Base-by-base conservation (phyloP, 2,797 vertebrate genomes). In the Heteromormyrus szaboi region DNA sequence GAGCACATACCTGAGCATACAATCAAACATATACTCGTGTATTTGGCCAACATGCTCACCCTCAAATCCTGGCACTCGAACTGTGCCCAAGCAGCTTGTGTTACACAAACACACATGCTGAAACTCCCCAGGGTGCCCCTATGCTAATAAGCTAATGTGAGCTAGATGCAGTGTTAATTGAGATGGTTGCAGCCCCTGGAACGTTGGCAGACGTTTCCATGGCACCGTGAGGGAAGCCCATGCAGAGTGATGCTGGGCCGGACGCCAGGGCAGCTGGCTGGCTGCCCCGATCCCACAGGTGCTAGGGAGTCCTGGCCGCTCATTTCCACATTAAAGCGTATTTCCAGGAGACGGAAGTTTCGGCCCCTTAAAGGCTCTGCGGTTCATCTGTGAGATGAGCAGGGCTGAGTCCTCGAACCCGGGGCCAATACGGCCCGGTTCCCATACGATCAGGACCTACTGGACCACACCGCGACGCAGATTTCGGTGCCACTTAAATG, bases 111-210 rank as follows among this genome's bases (percentile, higher is more conserved):
- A 29, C 46, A 54, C 12, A 51, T 54, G 84, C 46, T 17, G n/a
- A 17, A 51, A 54, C 8, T 86, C 85, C 54, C 53, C 85, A 19
- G 85, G 85, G 51, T 86, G 17, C 25, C 56, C 5, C n/a, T 68
- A 62, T 17, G 33, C 86, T 62, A 41, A 62, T 44, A 65, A 17
- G 37, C 56, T 59, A 25, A 68, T 87, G 54, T 25, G 50, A 72
- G 29, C 33, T 72, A 44, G 56, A 68, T 68, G 59, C 22, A 46
- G 37, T 88, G 87, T 50, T 88, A 72, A 88, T 51, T 48, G 87
- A 46, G 62, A 50, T 22, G 22, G 44, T 72, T 88, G 29, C 14
- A 72, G 19, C 87, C 65, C 41, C 11, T n/a, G 48, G n/a, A 29
- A 72, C 33, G 62, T 14, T 88, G 44, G 59, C n/a, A 72, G 59